Percentiles rank a stretch among this genome's conserved stretches.
Evolutionary conservation across 2,888 invertebrate genomes (phyloP).

Genomic region (Pachydiplax longipennis): DNA sequence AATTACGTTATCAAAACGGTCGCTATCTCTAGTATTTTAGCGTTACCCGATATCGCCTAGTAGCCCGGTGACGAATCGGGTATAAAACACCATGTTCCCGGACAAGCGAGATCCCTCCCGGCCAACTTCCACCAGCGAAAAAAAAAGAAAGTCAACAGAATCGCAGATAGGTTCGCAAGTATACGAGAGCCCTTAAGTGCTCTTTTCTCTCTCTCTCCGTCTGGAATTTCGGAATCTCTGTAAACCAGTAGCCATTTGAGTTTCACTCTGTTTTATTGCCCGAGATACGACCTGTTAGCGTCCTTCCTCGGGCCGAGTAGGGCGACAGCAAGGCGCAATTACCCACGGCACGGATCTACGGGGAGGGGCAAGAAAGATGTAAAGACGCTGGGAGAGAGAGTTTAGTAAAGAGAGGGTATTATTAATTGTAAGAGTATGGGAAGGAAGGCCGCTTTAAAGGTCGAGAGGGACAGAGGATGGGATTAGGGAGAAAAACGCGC

Average conservation of each 20-base stretch:
- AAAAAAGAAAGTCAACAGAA: neutral
- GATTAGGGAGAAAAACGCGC: neutral
- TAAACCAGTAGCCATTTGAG: conserved; percentile 44
- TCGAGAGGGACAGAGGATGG: neutral
- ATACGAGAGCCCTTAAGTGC: conserved; percentile 8
- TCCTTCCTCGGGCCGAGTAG: neutral
- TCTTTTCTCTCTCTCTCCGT: conserved; percentile 21
- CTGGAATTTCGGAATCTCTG: conserved; percentile 43
- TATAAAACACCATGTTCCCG: neutral
- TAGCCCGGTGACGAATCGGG: neutral
- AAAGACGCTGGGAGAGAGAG: neutral
- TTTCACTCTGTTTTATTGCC: conserved; percentile 37
- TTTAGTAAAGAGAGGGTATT: neutral
- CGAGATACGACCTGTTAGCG: conserved; percentile 40
- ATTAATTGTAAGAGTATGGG: no score
- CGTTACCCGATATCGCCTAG: neutral
- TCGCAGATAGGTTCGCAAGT: conserved; percentile 21
- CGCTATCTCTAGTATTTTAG: neutral
- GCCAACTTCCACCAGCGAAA: neutral
- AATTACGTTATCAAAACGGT: no score
- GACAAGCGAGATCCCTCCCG: neutral
- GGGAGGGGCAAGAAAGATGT: neutral
- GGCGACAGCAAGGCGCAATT: conserved; percentile 20
- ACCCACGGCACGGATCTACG: conserved; percentile 21
- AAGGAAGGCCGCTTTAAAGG: no score